Evolutionary conservation across 2,797 vertebrate species (phyloP).

Genomic region (Sebastes taczanowskii): DNA sequence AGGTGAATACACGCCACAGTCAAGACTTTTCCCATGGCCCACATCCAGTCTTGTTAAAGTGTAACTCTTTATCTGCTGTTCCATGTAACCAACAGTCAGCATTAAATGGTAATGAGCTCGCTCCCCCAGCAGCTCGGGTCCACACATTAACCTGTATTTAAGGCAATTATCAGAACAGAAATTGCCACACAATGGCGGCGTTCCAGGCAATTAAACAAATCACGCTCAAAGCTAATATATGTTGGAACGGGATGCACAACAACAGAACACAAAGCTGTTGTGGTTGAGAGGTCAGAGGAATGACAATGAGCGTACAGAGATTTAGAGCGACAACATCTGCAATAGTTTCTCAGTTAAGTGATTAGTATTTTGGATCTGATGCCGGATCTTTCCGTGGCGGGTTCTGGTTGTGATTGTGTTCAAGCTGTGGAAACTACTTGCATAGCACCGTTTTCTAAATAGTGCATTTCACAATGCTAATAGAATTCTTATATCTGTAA

Average conservation of each 20-base stretch:
- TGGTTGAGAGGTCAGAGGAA: constrained; percentile 38
- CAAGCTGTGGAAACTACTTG: not conserved
- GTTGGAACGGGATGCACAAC: constrained; percentile 10
- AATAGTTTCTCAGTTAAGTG: not conserved
- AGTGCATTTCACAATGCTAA: not conserved
- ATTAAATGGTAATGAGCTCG: constrained; percentile 48
- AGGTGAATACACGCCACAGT: constrained; percentile 11
- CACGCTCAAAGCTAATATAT: constrained; percentile 31
- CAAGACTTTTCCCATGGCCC: constrained; percentile 40
- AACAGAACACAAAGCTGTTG: constrained; percentile 25
- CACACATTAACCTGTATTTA: constrained; percentile 65
- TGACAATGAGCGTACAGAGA: not conserved
- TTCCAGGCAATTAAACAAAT: constrained; percentile 67
- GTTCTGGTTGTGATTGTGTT: too few relatives aligned
- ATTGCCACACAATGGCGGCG: constrained; percentile 44
- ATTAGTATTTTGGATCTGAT: not conserved
- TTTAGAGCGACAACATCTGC: constrained; percentile 1
- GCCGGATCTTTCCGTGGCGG: not conserved
- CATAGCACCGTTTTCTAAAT: too few relatives aligned
- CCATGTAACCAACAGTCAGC: constrained; percentile 37
- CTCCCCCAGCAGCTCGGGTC: constrained; percentile 19
- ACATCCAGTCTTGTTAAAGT: constrained; percentile 44
- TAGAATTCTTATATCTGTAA: not conserved
- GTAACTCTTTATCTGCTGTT: constrained; percentile 39
- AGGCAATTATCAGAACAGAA: constrained; percentile 65